Percentiles rank a stretch among this genome's conserved stretches.
Conservation (phyloP, 2,113 vertebrate genomes). For the Pygoscelis antarcticus region DNA sequence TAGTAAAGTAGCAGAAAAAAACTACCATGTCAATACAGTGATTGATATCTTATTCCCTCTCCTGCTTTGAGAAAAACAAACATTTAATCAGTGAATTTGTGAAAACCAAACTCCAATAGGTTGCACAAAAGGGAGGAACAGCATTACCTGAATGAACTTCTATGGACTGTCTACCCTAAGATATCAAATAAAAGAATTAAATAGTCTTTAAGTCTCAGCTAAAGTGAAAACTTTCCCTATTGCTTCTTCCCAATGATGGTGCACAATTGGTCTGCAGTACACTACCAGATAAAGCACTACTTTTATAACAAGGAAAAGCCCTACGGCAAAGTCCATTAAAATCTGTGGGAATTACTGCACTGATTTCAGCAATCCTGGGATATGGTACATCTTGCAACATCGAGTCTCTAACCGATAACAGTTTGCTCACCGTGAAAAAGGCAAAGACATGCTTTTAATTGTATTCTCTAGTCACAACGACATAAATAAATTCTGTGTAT, state of each 20-base stretch:
- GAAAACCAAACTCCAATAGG: not conserved
- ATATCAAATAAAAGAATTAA: not conserved
- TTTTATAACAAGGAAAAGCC: not conserved
- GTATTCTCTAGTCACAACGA: not conserved
- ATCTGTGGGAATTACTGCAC: not conserved
- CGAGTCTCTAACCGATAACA: not conserved
- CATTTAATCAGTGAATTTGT: not conserved
- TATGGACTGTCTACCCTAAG: not conserved
- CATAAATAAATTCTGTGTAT: not conserved
- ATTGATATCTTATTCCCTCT: not conserved
- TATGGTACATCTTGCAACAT: not conserved
- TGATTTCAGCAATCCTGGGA: not conserved
- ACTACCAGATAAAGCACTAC: not conserved
- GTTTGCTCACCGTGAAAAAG: not conserved
- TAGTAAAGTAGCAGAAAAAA: not conserved
- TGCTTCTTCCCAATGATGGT: not conserved
- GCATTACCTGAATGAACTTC: not conserved
- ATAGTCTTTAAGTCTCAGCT: not conserved
- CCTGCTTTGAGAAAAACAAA: not conserved
- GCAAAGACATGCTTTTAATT: not conserved
- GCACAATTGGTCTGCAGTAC: not conserved
- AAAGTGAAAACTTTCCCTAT: not conserved
- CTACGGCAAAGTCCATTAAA: not conserved
- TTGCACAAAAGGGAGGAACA: not conserved
- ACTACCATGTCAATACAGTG: not conserved